These are phyloP conservation scores for Eospalax fontanierii DNA, from an alignment of 2,797 vertebrate species.

Conservation along the genomic window DNA sequence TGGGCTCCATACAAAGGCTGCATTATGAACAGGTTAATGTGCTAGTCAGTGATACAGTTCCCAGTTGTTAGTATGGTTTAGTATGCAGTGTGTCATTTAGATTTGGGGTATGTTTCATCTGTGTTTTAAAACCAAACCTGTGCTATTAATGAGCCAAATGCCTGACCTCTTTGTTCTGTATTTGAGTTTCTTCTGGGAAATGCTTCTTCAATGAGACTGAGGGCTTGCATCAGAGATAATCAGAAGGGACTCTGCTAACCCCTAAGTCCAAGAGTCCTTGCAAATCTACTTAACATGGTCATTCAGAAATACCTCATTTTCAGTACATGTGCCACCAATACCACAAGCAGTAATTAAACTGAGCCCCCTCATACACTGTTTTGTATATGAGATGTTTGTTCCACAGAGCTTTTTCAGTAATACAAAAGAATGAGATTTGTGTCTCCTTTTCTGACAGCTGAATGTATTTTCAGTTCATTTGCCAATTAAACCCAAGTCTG, in stretches of 20 bases:
- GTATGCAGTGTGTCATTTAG: neutral
- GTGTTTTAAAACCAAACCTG: slow-evolving; percentile 58
- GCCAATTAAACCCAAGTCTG: neutral
- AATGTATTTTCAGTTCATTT: slow-evolving; percentile 20
- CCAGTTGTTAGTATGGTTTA: neutral
- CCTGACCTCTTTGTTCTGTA: neutral
- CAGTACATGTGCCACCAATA: neutral
- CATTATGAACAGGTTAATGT: slow-evolving; percentile 16
- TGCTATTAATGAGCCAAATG: slow-evolving; percentile 21
- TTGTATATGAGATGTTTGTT: neutral
- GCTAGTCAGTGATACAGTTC: neutral
- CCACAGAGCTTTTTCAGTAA: neutral
- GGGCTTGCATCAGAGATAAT: neutral
- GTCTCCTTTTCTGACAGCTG: neutral
- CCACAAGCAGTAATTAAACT: neutral
- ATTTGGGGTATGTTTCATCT: slow-evolving; percentile 36
- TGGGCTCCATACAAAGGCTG: neutral
- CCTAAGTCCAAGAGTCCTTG: neutral
- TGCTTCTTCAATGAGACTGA: slow-evolving; percentile 31
- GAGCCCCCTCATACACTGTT: neutral
- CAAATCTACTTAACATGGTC: neutral
- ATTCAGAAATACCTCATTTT: slow-evolving; percentile 44
- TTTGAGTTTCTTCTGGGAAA: neutral
- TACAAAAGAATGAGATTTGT: neutral
- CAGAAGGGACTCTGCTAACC: slow-evolving; percentile 27